phyloP scores from a whole-genome alignment of 2,113 vertebrate species.

The Xiphophorus couchianus region DNA sequence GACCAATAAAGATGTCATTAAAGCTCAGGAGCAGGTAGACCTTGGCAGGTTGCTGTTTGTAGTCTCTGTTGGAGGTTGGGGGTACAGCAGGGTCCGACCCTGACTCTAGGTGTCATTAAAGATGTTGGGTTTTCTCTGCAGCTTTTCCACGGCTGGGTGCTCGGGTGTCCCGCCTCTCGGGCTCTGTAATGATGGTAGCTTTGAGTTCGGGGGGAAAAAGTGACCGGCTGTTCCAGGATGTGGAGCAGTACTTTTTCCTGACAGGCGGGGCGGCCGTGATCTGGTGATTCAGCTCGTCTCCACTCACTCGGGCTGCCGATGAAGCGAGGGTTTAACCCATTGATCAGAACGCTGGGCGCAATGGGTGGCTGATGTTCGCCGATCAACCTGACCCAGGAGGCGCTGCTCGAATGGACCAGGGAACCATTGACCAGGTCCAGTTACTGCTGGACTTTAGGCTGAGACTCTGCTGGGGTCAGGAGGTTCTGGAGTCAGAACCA shows the following conservation, averaged over 20 bases:
- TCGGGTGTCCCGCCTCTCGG: constrained; percentile 34
- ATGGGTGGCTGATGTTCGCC: constrained; percentile 9
- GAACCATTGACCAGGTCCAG: neutral
- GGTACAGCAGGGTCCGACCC: constrained; percentile 30
- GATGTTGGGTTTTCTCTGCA: constrained; percentile 44
- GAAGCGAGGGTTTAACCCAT: constrained; percentile 22
- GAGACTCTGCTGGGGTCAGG: neutral
- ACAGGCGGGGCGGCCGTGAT: constrained; percentile 35
- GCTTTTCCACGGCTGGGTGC: constrained; percentile 28
- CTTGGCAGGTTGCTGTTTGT: constrained; percentile 64
- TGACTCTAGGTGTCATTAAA: constrained; percentile 56
- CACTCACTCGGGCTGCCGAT: constrained; percentile 22
- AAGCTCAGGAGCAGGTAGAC: constrained; percentile 60
- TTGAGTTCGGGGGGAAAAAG: constrained; percentile 48
- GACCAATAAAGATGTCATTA: constrained; percentile 71
- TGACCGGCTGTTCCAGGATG: constrained; percentile 54
- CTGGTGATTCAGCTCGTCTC: constrained; percentile 37
- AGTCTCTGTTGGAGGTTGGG: constrained; percentile 32
- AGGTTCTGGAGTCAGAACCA: neutral
- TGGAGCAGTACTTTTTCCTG: constrained; percentile 36
- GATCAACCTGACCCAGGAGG: no score
- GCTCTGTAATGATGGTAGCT: constrained; percentile 51
- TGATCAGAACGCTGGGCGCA: neutral
- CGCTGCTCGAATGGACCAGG: neutral
- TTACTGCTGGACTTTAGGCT: neutral